Evolutionary conservation across 1,140 invertebrate genomes (phyloP).

Genomic region (Caenorhabditis tropicalis): DNA sequence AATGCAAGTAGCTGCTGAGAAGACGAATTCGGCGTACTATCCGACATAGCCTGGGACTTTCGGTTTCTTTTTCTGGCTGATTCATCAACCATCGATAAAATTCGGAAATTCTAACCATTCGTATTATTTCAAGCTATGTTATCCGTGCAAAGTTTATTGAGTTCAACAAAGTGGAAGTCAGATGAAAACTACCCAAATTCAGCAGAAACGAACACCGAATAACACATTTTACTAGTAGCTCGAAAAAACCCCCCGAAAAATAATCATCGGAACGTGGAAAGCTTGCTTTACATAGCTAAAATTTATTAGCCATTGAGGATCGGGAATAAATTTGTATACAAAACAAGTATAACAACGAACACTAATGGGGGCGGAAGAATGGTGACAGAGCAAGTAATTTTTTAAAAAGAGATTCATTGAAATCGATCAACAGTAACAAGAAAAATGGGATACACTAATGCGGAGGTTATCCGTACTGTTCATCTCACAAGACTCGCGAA

Average conservation of each 20-base stretch:
- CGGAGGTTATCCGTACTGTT: constrained; percentile 30
- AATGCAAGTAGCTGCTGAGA: constrained; percentile 45
- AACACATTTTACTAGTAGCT: neutral
- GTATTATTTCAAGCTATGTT: neutral
- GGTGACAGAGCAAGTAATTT: constrained; percentile 41
- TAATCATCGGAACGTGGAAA: neutral
- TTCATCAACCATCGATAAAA: neutral
- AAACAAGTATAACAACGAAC: constrained; percentile 48
- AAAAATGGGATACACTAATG: constrained; percentile 33
- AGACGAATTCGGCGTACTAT: neutral
- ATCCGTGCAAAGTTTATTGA: neutral
- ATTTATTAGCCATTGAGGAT: constrained; percentile 45
- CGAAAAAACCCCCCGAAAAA: neutral
- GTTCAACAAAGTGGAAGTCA: constrained; percentile 9
- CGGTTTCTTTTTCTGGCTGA: neutral
- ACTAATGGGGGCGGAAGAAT: constrained; percentile 45
- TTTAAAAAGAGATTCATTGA: constrained; percentile 41
- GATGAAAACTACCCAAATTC: constrained; percentile 6
- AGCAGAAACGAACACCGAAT: neutral
- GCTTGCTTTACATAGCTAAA: constrained; percentile 39
- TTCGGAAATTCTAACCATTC: neutral
- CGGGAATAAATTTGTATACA: constrained; percentile 44
- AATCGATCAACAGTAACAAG: constrained; percentile 34
- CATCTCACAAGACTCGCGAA: constrained; percentile 36
- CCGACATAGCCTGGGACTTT: neutral